Conservation (phyloP, 2,888 invertebrate genomes). For the Aphidoletes aphidimyza region DNA sequence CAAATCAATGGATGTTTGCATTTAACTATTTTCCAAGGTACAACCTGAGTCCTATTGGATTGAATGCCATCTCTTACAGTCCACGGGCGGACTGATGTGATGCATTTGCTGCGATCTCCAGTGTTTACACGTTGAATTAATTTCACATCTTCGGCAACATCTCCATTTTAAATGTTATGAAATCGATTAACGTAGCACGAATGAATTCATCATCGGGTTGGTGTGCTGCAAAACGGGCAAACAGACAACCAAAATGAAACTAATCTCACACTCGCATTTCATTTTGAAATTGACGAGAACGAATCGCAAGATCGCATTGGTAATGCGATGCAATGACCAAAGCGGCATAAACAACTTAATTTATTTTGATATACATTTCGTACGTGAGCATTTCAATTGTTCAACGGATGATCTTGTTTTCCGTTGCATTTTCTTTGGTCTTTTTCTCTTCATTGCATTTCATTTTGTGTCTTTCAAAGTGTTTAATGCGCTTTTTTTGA, state of each 20-base stretch:
- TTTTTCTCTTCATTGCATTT: background rate
- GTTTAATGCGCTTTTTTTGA: background rate
- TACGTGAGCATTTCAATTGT: conserved; percentile 49
- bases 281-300: conserved; percentile 37
- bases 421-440: background rate
- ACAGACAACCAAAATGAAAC: background rate
- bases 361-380: conserved; percentile 51
- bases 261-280: background rate
- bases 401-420: conserved; percentile 27
- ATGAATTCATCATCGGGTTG: conserved; percentile 14
- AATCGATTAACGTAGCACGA: conserved; percentile 36
- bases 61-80: too few species aligned
- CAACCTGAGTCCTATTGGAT: too few species aligned
- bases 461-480: conserved; percentile 23
- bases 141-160: conserved; percentile 23
- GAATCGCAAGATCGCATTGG: background rate
- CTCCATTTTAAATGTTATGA: conserved; percentile 28
- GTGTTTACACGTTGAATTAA: conserved; percentile 37
- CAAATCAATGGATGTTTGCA: too few species aligned
- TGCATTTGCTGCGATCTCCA: background rate
- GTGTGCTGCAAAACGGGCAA: background rate
- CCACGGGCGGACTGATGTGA: background rate
- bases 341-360: conserved; percentile 22
- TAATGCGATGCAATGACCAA: background rate
- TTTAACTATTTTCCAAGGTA: too few species aligned